Percentiles rank a stretch among this genome's conserved stretches.
These are phyloP conservation scores for Stegastes partitus DNA, from an alignment of 2,113 vertebrate genomes.

Conservation along the genomic window DNA sequence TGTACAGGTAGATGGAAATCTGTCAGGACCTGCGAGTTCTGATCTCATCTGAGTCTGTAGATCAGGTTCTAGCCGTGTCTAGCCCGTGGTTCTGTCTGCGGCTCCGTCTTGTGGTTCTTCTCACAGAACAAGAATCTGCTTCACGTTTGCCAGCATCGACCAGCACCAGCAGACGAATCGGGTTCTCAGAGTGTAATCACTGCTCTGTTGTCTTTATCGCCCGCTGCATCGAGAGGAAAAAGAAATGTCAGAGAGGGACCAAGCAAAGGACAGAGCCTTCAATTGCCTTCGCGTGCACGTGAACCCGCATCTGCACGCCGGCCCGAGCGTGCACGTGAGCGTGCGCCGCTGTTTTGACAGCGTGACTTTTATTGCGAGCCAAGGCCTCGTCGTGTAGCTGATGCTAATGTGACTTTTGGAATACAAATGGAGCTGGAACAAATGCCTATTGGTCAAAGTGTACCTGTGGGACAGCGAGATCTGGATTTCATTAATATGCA, in stretches of 20 bases:
- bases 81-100: background rate
- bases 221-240: constrained; percentile 1
- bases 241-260: constrained; percentile 28
- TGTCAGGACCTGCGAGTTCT: too few relatives aligned
- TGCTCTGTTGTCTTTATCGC: constrained; percentile 5
- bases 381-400: constrained; percentile 52
- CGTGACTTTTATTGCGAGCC: constrained; percentile 54
- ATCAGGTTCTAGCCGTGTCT: background rate
- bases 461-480: constrained; percentile 55
- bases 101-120: background rate
- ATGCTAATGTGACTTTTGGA: constrained; percentile 60
- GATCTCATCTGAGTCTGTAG: too few relatives aligned
- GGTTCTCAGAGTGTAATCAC: constrained; percentile 25
- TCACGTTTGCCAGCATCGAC: background rate
- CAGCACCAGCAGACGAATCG: constrained; percentile 11
- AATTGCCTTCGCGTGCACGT: background rate
- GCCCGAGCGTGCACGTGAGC: background rate
- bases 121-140: too few relatives aligned
- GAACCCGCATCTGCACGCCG: background rate
- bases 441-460: constrained; percentile 44
- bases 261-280: constrained; percentile 46
- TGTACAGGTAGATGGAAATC: too few relatives aligned
- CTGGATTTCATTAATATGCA: constrained; percentile 74
- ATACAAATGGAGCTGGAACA: constrained; percentile 66
- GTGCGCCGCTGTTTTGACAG: constrained; percentile 33